These are phyloP conservation scores for Pseudochirops cupreus DNA, from an alignment of 2,797 vertebrate species.

Conservation along the genomic window DNA sequence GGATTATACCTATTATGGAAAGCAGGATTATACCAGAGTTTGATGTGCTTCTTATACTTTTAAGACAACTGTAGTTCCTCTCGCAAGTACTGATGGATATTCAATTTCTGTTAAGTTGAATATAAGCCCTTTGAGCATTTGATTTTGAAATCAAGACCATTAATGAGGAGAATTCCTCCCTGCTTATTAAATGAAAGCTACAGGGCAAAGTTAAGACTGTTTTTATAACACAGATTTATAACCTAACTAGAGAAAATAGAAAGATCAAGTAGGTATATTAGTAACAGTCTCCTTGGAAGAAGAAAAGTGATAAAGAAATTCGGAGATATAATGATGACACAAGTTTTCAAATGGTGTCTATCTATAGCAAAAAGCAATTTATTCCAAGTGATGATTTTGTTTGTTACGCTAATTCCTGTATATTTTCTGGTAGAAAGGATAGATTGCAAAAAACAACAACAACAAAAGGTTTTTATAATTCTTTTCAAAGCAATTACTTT, in stretches of 20 bases:
- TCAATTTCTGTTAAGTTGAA: slow-evolving; percentile 56
- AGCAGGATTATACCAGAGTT: slow-evolving; percentile 8
- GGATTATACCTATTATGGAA: slow-evolving; percentile 36
- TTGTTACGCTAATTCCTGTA: slow-evolving; percentile 8
- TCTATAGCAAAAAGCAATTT: slow-evolving; percentile 39
- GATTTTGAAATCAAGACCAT: slow-evolving; percentile 60
- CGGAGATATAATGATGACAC: slow-evolving; percentile 40
- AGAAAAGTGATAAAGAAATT: slow-evolving; percentile 58
- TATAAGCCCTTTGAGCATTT: slow-evolving; percentile 42
- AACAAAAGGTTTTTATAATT: neutral
- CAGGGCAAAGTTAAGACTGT: slow-evolving; percentile 41
- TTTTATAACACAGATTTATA: slow-evolving; percentile 49
- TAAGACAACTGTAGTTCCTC: slow-evolving; percentile 5
- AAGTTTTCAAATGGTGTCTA: slow-evolving; percentile 52
- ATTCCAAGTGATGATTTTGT: slow-evolving; percentile 28
- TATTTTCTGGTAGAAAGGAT: slow-evolving; percentile 38
- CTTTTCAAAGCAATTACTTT: slow-evolving; percentile 10
- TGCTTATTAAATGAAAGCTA: slow-evolving; percentile 49
- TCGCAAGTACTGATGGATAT: slow-evolving; percentile 26
- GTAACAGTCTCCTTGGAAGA: slow-evolving; percentile 3
- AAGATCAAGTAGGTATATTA: neutral
- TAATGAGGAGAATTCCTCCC: slow-evolving; percentile 39
- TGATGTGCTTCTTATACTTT: slow-evolving; percentile 4
- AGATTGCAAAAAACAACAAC: slow-evolving; percentile 13
- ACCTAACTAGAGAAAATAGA: slow-evolving; percentile 59